phyloP scores from a whole-genome alignment of 92 coral and sea anemone species.

The Umimayanthus kanabou region DNA sequence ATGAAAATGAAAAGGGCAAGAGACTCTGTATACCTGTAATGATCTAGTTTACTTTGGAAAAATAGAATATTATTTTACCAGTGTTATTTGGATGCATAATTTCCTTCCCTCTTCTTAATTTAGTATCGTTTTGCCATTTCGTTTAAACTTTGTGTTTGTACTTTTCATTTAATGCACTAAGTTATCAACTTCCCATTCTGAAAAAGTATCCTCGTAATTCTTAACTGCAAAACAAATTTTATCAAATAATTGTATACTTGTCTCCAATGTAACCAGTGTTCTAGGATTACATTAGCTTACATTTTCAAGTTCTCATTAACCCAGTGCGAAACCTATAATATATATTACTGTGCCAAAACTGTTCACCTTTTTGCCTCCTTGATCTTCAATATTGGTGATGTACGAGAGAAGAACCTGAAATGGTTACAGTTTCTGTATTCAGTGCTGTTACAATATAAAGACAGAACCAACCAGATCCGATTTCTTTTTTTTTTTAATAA shows the following conservation, averaged over 20 bases:
- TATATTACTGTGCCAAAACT: background rate
- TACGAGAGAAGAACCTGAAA: slow-evolving; percentile 82
- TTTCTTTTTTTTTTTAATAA: no score
- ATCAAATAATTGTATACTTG: background rate
- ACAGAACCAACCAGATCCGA: no score
- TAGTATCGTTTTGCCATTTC: no score
- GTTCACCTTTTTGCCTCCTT: slow-evolving; percentile 7
- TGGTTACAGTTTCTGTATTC: background rate
- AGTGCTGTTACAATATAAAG: background rate
- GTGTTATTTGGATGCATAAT: background rate
- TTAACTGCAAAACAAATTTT: no score
- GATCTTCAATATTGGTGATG: slow-evolving; percentile 80
- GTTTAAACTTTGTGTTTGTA: no score
- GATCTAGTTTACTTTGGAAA: background rate
- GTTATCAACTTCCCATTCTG: no score
- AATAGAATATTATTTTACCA: background rate
- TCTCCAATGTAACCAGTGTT: background rate
- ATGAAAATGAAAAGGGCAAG: no score
- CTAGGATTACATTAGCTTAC: background rate
- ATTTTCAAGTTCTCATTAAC: background rate
- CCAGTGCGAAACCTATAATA: background rate
- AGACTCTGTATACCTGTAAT: background rate
- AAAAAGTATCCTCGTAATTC: no score
- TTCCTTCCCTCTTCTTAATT: background rate
- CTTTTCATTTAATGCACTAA: no score